A percentile compares a stretch with the other conserved stretches of the same genome.
Conservation (phyloP, 1,140 invertebrate genomes). For the Aporrectodea caliginosa region DNA sequence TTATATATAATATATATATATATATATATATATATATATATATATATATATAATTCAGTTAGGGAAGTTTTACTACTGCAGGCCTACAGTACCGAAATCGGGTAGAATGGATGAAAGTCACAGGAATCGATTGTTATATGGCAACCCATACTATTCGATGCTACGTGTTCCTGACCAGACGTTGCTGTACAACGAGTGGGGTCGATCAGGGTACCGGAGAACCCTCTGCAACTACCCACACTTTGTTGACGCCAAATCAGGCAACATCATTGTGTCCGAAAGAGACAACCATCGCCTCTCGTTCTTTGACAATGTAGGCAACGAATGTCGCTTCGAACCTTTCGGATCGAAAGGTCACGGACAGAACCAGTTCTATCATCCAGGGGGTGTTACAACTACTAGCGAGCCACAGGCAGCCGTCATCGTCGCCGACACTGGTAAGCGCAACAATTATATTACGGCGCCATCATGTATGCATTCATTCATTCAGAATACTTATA, state of each 20-base stretch:
- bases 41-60: too few relatives aligned
- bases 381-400: slow-evolving; percentile 22
- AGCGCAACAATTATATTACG: too few relatives aligned
- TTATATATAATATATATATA: too few relatives aligned
- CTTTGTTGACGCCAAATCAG: slow-evolving; percentile 24
- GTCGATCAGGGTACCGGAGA: slow-evolving; percentile 11
- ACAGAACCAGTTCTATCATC: slow-evolving; percentile 22
- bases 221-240: slow-evolving; percentile 28
- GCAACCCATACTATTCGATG: neutral
- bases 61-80: too few relatives aligned
- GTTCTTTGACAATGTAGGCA: slow-evolving; percentile 18
- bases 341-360: slow-evolving; percentile 11
- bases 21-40: too few relatives aligned
- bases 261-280: slow-evolving; percentile 23
- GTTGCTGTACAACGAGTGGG: slow-evolving; percentile 19
- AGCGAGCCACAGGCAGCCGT: slow-evolving; percentile 2
- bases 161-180: neutral
- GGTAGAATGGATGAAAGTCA: neutral
- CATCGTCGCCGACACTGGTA: slow-evolving; percentile 24
- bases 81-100: too few relatives aligned
- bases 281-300: slow-evolving; percentile 21
- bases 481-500: too few relatives aligned
- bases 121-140: neutral
- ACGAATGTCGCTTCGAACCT: slow-evolving; percentile 24
- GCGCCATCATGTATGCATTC: too few relatives aligned